Conservation (phyloP, 2,888 invertebrate genomes). For the Chorisops tibialis region DNA sequence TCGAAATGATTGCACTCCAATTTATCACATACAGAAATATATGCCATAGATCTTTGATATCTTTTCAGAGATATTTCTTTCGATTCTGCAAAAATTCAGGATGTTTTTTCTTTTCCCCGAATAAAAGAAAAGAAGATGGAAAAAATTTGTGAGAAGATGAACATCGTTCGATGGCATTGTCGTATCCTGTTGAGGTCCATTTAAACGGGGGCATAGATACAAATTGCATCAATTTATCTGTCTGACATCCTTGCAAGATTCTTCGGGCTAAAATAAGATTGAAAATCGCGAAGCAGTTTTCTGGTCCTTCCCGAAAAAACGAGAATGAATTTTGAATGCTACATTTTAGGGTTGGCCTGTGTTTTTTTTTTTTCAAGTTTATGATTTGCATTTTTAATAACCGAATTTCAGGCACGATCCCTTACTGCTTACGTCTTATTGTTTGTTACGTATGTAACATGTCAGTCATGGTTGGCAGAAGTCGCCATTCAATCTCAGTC, state of each 20-base stretch:
- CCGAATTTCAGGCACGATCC: constrained; percentile 6
- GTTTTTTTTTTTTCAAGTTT: not conserved
- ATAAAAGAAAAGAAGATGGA: too few relatives aligned
- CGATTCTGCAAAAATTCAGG: too few relatives aligned
- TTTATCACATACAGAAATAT: constrained; percentile 8
- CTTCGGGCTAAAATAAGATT: too few relatives aligned
- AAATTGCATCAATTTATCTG: constrained; percentile 22
- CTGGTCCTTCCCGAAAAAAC: too few relatives aligned
- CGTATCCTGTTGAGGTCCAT: not conserved
- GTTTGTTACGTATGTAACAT: constrained; percentile 26
- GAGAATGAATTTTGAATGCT: too few relatives aligned
- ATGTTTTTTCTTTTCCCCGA: too few relatives aligned
- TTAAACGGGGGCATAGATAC: constrained; percentile 4
- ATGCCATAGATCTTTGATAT: too few relatives aligned
- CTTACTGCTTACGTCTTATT: constrained; percentile 4
- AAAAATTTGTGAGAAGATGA: constrained; percentile 2
- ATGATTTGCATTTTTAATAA: constrained; percentile 23
- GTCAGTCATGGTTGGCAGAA: constrained; percentile 29
- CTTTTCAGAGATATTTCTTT: too few relatives aligned
- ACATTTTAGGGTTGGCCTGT: too few relatives aligned
- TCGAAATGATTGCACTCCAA: constrained; percentile 22
- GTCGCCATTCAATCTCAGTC: not conserved
- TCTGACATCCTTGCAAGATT: not conserved
- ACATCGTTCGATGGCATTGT: not conserved
- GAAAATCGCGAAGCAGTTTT: too few relatives aligned